Conservation (phyloP, 2,113 vertebrate species). For the Athene cunicularia region DNA sequence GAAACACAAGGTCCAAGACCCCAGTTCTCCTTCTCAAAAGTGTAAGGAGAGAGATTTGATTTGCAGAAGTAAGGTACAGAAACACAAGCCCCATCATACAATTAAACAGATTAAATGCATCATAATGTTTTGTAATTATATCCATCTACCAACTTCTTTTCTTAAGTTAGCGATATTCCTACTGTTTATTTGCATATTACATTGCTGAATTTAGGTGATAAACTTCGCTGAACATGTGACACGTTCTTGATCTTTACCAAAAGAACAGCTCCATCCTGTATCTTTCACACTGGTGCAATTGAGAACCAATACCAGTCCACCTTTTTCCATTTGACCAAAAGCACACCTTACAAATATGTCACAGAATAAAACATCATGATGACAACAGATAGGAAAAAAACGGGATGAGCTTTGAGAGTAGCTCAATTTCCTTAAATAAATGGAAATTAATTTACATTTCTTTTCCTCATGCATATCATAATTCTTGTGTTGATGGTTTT, state of each 20-base stretch:
- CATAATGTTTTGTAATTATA: neutral
- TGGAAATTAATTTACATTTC: neutral
- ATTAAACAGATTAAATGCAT: neutral
- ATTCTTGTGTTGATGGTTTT: neutral
- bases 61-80: neutral
- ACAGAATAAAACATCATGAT: neutral
- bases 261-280: neutral
- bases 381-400: neutral
- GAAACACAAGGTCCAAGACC: accelerated
- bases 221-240: neutral
- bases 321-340: neutral
- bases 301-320: neutral
- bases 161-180: neutral
- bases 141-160: neutral
- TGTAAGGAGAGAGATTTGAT: neutral
- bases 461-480: neutral
- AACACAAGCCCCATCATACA: neutral
- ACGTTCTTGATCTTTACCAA: neutral
- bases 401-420: neutral
- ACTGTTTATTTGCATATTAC: neutral
- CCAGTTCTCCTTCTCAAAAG: neutral
- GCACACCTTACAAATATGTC: neutral
- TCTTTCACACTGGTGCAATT: neutral
- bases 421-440: neutral
- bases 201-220: neutral